Evolutionary conservation across 2,113 vertebrate species (phyloP), one percentile per base, ranked within the genome.

Genomic region (Cettia cetti): DNA sequence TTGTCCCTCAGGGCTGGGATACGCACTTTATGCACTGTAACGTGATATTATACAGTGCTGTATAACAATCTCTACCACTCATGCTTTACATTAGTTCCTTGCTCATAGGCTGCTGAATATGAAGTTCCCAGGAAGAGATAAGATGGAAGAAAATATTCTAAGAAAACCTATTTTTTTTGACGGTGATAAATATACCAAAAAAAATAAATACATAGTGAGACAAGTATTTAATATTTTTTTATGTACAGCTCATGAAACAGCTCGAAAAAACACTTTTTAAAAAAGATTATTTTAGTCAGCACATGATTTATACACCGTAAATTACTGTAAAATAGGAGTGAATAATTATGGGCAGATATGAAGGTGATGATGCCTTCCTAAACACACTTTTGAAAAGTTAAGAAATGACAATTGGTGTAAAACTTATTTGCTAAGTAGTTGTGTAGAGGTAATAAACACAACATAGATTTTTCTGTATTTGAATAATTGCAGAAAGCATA

Each of bases 11-110:
- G 13, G 59, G 33, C 52, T 60, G 19, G 19, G 5, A 7, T 52
- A 44, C 56, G 61, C 28, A 31, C 44, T 85, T 69, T 61, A 42
- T 53, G 19, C 13, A 0, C 42, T 56, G 19, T 0, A 52, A 70
- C 35, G 0, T 35, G 33, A 1, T 60, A 5, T 4, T 75, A 18
- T 8, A 44, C 15, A 39, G 6, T 52, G 30, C 23, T 45, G 0
- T 59, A 2, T 40, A 71, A 37, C 37, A 68, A 10, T 66, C 30
- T 59, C 1, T 53, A 50, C 49, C 15, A 17, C 6, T 57, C 13
- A 1, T 37, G 20, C 20, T 54, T 63, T 91, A 27, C 45, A 4
- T 28, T 57, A 61, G 54, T 83, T 74, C 10, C 30, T 80, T 75
- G 47, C 28, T 15, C 35, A 17, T 4, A 9, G 16, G 37, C 45